phyloP scores from a whole-genome alignment of 2,888 invertebrate species.

The Stenichneumon culpator region DNA sequence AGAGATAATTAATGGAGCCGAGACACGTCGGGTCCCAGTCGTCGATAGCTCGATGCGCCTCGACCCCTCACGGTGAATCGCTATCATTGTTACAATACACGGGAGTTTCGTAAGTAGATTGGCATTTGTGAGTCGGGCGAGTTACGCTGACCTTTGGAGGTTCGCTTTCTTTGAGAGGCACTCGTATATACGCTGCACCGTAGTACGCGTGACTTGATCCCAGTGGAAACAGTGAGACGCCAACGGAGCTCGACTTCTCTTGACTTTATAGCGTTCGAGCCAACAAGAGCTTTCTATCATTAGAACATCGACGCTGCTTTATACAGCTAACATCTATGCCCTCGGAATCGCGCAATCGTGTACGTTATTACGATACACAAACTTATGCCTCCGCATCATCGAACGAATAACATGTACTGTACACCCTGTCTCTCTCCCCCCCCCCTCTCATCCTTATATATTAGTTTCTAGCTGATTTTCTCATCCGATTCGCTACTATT shows the following conservation, averaged over 20 bases:
- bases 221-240: slow-evolving; percentile 36
- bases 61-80: slow-evolving; percentile 44
- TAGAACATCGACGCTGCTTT: slow-evolving; percentile 51
- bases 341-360: slow-evolving; percentile 48
- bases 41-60: slow-evolving; percentile 29
- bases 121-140: slow-evolving; percentile 81
- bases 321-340: slow-evolving; percentile 3
- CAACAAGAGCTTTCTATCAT: slow-evolving; percentile 58
- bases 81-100: slow-evolving; percentile 79
- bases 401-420: slow-evolving; percentile 30
- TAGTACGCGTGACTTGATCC: slow-evolving; percentile 72
- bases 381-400: slow-evolving; percentile 19
- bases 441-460: background rate
- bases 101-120: slow-evolving; percentile 81
- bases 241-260: slow-evolving; percentile 34
- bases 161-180: slow-evolving; percentile 81
- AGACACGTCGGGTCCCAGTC: background rate
- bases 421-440: slow-evolving; percentile 1
- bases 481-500: slow-evolving; percentile 50
- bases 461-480: slow-evolving; percentile 19
- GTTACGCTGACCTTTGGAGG: slow-evolving; percentile 81
- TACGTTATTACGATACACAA: slow-evolving; percentile 45
- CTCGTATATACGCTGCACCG: slow-evolving; percentile 22
- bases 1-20: background rate
- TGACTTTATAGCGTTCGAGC: slow-evolving; percentile 20